Evolutionary conservation across 1,140 invertebrate genomes (phyloP).

Genomic region (Procambarus clarkii): DNA sequence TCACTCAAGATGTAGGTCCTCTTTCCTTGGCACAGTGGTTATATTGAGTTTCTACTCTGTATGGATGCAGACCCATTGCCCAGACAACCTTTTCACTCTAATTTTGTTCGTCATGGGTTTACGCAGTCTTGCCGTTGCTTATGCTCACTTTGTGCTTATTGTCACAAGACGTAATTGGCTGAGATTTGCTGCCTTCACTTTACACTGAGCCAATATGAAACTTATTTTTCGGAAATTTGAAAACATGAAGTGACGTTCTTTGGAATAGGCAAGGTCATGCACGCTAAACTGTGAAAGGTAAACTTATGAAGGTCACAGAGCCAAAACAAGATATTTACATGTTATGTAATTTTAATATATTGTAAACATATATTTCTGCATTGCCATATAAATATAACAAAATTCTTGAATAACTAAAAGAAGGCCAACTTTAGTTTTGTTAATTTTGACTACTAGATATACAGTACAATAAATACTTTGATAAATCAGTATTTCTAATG

Average conservation of each 20-base stretch:
- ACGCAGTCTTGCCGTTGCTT: neutral
- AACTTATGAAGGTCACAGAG: neutral
- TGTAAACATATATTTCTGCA: neutral
- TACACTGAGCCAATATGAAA: neutral
- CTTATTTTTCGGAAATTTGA: neutral
- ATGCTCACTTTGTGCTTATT: neutral
- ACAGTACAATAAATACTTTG: no score
- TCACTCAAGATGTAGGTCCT: no score
- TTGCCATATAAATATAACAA: no score
- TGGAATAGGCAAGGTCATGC: neutral
- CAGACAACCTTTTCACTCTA: neutral
- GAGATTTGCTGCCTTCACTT: neutral
- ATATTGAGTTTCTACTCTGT: neutral
- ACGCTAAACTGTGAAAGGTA: neutral
- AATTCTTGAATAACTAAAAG: no score
- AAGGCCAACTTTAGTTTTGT: no score
- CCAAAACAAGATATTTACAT: neutral
- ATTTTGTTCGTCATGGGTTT: neutral
- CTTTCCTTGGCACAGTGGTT: neutral
- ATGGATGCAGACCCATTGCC: neutral
- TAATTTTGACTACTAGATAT: no score
- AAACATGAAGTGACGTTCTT: neutral
- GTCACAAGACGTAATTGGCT: neutral
- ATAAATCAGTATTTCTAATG: no score
- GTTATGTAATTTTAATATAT: neutral